Evolutionary conservation across 1,140 invertebrate genomes (phyloP), one percentile per base, ranked within the genome.

Genomic region (Lepeophtheirus salmonis): DNA sequence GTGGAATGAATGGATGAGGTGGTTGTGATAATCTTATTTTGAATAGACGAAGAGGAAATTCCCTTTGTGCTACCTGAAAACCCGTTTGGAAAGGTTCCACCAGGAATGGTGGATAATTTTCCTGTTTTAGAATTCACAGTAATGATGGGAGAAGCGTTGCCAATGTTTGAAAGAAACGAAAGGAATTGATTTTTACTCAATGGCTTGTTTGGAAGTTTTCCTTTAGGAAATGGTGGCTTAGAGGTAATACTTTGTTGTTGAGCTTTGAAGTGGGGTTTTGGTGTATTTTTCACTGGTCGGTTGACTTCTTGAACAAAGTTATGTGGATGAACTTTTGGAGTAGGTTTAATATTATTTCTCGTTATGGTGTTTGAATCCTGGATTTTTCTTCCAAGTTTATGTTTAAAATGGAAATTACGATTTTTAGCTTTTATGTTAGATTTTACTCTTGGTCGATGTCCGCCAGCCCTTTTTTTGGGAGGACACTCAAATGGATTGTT

Each of bases 401-500:
- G 26, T 17, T 17, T 1, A 21, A 23, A 25, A 41, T 26, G 23
- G 21, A 53, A 60, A 51, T 60, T 60, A 1, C 57, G n/a, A 21
- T 51, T 60, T 23, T 26, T 60, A 21, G 57, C 57, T 41, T 24
- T 60, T 12, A 60, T 60, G 50, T 57, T 60, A 2, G 57, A 60
- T 24, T 60, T 60, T 13, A 60, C 57, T 17, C 57, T 51, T 20
- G 57, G 57, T 26, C 25, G 54, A 14, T 48, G 50, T 10, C 59
- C 59, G 18, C 50, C 59, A 25, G 59, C 59, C 2, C 18, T n/a
- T 50, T 16, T 61, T 4, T 49, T 3, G 13, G 59, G 59, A 16
- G 59, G 59, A 55, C 59, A 61, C 21, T 61, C 54, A 21, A 61
- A 61, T n/a, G 59, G 59, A 25, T 61, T 55, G 23, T n/a, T 20